Evolutionary conservation across 1,140 invertebrate genomes (phyloP), one percentile per base, ranked within the genome.

Genomic region (Drosophila asahinai): DNA sequence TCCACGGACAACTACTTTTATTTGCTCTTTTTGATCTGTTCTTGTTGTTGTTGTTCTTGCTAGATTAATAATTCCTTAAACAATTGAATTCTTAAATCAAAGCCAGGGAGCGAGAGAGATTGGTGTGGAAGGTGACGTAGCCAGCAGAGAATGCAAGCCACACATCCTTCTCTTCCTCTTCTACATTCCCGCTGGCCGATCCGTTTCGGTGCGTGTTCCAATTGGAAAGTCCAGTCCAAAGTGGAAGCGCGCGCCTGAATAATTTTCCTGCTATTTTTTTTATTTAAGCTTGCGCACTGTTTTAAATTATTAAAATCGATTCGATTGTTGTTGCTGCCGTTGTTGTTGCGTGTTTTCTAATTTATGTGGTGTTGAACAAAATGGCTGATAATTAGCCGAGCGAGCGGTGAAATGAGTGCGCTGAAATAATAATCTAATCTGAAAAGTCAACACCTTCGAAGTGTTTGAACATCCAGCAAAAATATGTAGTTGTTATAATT

Each of bases 341-440:
- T 40, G 51, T 45, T 68, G 36, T 22, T 66, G 71, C 36, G 75
- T 79, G 57, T 61, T 71, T 57, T 55, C 62, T 79, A 78, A 86
- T 86, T 86, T 86, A 86, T 86, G 86, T 74, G 67, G 55, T 70
- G 83, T 77, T 61, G 62, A 58, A 72, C 81, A 77, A 77, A 74
- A 74, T 78, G 64, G 52, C 75, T 79, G 82, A 86, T 86, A 79
- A 82, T 82, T 75, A 73, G 45, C 55, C 47, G 30, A 51, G 43
- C 30, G 14, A 57, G 36, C 19, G 38, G 71, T 75, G 58, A 63
- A 54, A 60, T 47, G 75, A 68, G 67, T 75, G 45, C 47, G 55
- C 45, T 48, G 58, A 49, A 67, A 43, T 59, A 63, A 63, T 68
- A 77, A 77, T 77, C 75, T 77, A 77, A 77, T 77, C 75, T 63